Conservation (phyloP, 2,888 invertebrate genomes). For the Noctua fimbriata region DNA sequence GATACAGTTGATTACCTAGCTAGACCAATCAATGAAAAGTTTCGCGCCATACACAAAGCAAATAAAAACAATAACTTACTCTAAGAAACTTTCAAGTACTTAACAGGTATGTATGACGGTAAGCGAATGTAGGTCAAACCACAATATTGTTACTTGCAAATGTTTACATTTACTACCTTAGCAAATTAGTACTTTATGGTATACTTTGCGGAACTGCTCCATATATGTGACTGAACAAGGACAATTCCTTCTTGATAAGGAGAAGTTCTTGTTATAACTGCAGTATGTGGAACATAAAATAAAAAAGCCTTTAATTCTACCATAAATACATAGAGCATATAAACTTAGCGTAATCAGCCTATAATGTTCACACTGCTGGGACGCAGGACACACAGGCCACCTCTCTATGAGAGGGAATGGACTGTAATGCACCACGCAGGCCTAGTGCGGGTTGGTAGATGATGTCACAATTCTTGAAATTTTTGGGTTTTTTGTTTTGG, state of each 20-base stretch:
- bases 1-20: background rate
- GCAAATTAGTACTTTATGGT: slow-evolving; percentile 20
- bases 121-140: slow-evolving; percentile 15
- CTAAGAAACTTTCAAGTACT: background rate
- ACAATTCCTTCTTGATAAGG: background rate
- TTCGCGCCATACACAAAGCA: background rate
- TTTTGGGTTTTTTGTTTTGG: too few species aligned
- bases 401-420: too few species aligned
- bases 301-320: too few species aligned
- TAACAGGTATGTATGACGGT: background rate
- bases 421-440: too few species aligned
- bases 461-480: too few species aligned
- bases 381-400: too few species aligned
- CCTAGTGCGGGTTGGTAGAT: too few species aligned
- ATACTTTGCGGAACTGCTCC: slow-evolving; percentile 19
- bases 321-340: too few species aligned
- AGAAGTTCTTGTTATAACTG: too few species aligned
- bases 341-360: too few species aligned
- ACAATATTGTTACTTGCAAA: slow-evolving; percentile 5
- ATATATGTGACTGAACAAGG: slow-evolving; percentile 16
- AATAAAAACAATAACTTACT: background rate
- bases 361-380: too few species aligned
- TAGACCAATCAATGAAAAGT: background rate
- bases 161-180: slow-evolving; percentile 11
- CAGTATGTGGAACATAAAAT: too few species aligned